These are phyloP conservation scores for Chloropsis cyanopogon DNA, from an alignment of 2,113 vertebrate species.

Conservation along the genomic window DNA sequence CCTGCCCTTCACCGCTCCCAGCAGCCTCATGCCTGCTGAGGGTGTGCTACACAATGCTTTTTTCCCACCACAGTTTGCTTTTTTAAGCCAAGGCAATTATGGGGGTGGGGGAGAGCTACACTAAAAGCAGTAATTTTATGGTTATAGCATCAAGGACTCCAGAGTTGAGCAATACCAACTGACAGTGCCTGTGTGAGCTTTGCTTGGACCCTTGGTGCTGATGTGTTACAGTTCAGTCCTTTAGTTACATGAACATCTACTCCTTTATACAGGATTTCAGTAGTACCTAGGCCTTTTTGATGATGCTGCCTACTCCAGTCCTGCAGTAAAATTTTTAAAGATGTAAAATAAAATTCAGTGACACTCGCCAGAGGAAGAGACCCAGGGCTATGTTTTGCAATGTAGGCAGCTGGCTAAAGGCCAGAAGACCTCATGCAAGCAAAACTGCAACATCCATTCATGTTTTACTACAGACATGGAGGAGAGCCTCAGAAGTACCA, in stretches of 20 bases:
- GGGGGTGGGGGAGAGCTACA: background rate
- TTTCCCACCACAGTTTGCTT: background rate
- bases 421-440: background rate
- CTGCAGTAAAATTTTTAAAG: background rate
- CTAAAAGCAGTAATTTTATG: background rate
- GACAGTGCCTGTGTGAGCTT: background rate
- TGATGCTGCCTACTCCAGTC: background rate
- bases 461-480: background rate
- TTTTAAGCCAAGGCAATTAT: background rate
- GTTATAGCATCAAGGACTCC: background rate
- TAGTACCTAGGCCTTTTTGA: background rate
- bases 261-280: background rate
- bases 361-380: background rate
- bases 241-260: background rate
- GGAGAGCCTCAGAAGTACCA: background rate
- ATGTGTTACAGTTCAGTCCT: fast-evolving
- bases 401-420: background rate
- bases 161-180: background rate
- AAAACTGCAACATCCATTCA: background rate
- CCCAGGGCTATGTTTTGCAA: background rate
- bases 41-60: background rate
- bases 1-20: background rate
- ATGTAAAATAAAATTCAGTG: background rate
- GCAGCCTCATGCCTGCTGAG: background rate
- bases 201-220: background rate